Conservation (phyloP, 2,113 vertebrate species). For the Symphodus melops region DNA sequence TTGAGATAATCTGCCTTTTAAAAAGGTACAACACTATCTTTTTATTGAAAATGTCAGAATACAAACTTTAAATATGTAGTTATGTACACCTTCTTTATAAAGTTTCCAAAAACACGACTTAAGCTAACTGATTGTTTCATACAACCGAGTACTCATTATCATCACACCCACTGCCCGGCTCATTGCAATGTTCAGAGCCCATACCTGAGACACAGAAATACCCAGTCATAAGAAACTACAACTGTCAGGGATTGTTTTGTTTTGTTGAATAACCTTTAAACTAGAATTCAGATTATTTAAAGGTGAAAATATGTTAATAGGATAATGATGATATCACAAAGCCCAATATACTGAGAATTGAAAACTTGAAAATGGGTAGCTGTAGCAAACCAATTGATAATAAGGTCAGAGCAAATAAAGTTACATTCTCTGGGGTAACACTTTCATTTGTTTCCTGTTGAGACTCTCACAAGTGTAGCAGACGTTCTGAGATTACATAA, state of each 20-base stretch:
- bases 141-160: conserved; percentile 45
- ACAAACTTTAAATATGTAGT: too few species aligned
- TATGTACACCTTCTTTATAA: too few species aligned
- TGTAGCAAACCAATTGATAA: background rate
- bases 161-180: conserved; percentile 39
- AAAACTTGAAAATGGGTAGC: too few species aligned
- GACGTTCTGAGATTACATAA: conserved; percentile 34
- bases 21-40: too few species aligned
- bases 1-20: too few species aligned
- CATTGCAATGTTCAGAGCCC: conserved; percentile 67
- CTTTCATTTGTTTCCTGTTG: background rate
- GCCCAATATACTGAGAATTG: too few species aligned
- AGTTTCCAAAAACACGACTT: background rate
- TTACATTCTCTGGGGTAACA: background rate
- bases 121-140: conserved; percentile 77
- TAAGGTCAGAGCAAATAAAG: background rate
- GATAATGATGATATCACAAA: background rate
- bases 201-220: conserved; percentile 83
- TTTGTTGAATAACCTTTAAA: too few species aligned
- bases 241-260: too few species aligned
- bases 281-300: too few species aligned
- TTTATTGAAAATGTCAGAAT: too few species aligned
- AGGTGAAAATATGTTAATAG: background rate
- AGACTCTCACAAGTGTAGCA: too few species aligned
- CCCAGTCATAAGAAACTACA: too few species aligned